Evolutionary conservation across 2,113 vertebrate genomes (phyloP).

Genomic region (Hyaena hyaena): DNA sequence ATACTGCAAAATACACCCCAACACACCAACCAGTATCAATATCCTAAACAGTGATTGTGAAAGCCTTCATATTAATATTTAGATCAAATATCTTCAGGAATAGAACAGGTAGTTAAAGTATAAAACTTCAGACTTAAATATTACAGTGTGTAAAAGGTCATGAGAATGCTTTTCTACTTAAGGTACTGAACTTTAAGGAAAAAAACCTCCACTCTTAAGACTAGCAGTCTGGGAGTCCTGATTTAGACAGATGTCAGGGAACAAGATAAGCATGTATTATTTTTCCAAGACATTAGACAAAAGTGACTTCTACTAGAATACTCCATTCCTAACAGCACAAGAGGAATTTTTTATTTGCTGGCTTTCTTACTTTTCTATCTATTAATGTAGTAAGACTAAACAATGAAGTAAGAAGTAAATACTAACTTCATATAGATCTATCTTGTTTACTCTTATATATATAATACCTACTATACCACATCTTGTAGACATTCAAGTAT

Average conservation of each 20-base stretch:
- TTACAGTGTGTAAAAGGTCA: neutral
- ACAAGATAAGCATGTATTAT: neutral
- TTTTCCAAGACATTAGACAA: conserved; percentile 20
- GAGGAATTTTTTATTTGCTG: neutral
- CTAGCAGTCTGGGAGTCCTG: neutral
- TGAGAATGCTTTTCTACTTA: conserved; percentile 27
- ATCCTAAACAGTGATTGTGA: neutral
- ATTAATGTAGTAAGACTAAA: neutral
- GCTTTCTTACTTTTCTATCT: conserved; percentile 36
- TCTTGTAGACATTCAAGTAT: neutral
- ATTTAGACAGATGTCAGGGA: neutral
- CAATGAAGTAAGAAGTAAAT: conserved; percentile 36
- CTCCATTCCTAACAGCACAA: neutral
- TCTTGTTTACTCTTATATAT: neutral
- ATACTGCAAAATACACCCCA: neutral
- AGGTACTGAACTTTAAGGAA: neutral
- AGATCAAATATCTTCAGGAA: neutral
- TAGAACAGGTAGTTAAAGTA: neutral
- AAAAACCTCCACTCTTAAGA: neutral
- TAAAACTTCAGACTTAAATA: neutral
- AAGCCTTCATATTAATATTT: neutral
- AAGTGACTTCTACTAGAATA: neutral
- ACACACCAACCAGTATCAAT: neutral
- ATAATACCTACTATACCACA: neutral
- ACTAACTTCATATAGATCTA: neutral